Evolutionary conservation across 2,888 invertebrate species (phyloP), one percentile per base, ranked within the genome.

Genomic region (Encarsia formosa): DNA sequence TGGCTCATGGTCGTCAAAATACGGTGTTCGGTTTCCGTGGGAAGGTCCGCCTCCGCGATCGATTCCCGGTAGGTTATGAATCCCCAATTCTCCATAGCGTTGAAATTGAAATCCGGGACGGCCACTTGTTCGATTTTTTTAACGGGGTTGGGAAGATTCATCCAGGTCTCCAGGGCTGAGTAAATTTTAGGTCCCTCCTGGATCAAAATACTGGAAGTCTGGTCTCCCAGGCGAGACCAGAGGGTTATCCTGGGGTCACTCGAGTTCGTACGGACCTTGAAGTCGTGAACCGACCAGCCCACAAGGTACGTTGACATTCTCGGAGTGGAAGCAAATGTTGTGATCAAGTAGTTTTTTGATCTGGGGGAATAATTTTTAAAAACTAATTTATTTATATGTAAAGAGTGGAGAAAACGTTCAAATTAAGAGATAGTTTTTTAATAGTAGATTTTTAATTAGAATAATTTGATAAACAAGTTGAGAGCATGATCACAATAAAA

Each of bases 61-160:
- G 65, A 60, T 23, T 69, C 67, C 9, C 82, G 81, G 75, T 85
- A 91, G 2, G 89, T 88, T 45, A 91, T 85, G 52, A 94, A 72
- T 4, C 93, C 94, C 92, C 93, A 94, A 68, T 94, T 95, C 70
- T 94, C 93, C 92, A 93, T 94, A 22, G 91, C 93, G 29, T 87
- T 86, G 60, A 87, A 85, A 40, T 84, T 80, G 66, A 92, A 92
- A 65, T 92, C 89, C 0, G 92, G 89, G 5, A 94, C 82, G 0
- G 90, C 92, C 1, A 88, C 84, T 46, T 88, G 83, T 60, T 88
- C 88, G 65, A 88, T 74, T 68, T 91, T 91, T 0, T 80, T 78
- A 6, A 68, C 54, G 1, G 67, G 65, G 41, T 65, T 67, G 4
- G 51, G 31, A 2, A 63, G 24, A 11, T n/a, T 18, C 8, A 64